These are phyloP conservation scores for Ypsolopha scabrella DNA, from an alignment of 2,888 invertebrate species.

Conservation along the genomic window DNA sequence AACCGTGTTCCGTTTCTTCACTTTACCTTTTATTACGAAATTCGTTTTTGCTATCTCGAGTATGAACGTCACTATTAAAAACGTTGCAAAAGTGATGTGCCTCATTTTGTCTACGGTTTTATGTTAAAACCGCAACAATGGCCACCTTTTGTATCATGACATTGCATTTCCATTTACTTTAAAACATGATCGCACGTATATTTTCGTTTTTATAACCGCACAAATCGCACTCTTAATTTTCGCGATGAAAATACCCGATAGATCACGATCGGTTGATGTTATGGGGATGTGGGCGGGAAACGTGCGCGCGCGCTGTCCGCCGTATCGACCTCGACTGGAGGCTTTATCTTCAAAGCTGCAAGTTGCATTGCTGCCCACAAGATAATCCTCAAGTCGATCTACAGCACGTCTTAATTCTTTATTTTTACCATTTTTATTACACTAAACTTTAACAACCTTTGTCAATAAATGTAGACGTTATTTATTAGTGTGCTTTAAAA, in stretches of 20 bases:
- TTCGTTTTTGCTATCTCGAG: conserved; percentile 27
- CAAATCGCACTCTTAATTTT: neutral
- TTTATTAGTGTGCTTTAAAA: too few species aligned
- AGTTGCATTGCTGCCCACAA: conserved; percentile 27
- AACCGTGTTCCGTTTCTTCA: conserved; percentile 57
- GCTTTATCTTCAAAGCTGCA: conserved; percentile 47
- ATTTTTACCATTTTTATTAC: neutral
- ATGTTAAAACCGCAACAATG: too few species aligned
- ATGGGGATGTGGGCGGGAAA: conserved; percentile 4
- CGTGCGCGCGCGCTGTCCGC: conserved; percentile 57
- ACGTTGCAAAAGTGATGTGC: neutral
- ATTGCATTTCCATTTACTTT: too few species aligned
- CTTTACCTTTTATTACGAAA: conserved; percentile 49
- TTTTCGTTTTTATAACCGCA: too few species aligned
- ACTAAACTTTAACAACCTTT: neutral
- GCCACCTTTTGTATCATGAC: too few species aligned
- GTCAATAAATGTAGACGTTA: neutral
- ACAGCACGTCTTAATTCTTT: neutral
- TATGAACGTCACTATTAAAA: neutral
- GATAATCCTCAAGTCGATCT: neutral
- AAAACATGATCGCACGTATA: too few species aligned
- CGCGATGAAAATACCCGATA: neutral
- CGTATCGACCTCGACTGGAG: conserved; percentile 57
- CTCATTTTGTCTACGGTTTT: neutral
- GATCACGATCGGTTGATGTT: neutral